Evolutionary conservation across 2,113 vertebrate species (phyloP), one percentile per base, ranked within the genome.

Genomic region (Montifringilla adamsi): DNA sequence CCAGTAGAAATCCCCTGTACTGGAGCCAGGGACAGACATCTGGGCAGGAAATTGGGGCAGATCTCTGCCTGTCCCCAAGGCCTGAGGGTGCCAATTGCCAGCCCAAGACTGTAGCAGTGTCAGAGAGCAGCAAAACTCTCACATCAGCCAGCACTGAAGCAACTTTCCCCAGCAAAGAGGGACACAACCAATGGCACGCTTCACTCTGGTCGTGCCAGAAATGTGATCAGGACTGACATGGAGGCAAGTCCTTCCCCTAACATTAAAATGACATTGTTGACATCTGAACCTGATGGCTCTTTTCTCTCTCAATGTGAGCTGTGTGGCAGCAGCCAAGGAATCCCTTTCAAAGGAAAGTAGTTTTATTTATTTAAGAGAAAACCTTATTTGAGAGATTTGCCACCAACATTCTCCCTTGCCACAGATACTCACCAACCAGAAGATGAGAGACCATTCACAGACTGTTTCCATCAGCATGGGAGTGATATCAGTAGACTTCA

Each of bases 81-180:
- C 30, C 33, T 52, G 16, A 66, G n/a, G 33, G 41, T 92, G 53
- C 31, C 53, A 43, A 3, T 6, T 85, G 31, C 50, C 44, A 44
- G 47, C 37, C 39, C 35, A 49, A 58, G 26, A 56, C 5, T 0
- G 0, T 20, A 33, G 0, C 23, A 33, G 26, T 11, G 30, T 39
- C 78, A 88, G 30, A 58, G 8, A 49, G 52, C 80, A 86, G 59
- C 37, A 67, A 59, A 77, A 23, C 26, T 31, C 19, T 21, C n/a
- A 0, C 0, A 24, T 28, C n/a, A 78, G 21, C 41, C 47, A 55
- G 1, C 2, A 7, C 0, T 69, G 56, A 58, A 47, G 17, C 66
- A 59, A 66, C 28, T 66, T 86, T 46, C 22, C 60, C 41, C 49
- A 89, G 60, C 13, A 64, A 89, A 67, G 49, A 67, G 15, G 23